Evolutionary conservation across 2,888 invertebrate genomes (phyloP).

Genomic region (Drosophila parthenogenetica): DNA sequence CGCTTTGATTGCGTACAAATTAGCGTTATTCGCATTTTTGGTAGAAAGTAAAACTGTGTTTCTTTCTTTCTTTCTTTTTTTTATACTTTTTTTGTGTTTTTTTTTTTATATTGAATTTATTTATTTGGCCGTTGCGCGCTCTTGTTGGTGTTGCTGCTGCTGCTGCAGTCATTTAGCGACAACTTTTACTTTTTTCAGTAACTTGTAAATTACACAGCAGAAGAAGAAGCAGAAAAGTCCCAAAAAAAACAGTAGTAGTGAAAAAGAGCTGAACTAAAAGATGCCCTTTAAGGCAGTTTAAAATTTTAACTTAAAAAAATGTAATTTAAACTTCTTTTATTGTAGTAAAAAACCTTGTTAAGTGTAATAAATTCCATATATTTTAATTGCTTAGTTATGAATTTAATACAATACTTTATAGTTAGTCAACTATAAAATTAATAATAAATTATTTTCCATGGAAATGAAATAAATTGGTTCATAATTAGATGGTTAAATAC

Average conservation of each 20-base stretch:
- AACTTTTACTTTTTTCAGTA: constrained; percentile 76
- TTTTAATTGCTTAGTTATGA: too few species aligned
- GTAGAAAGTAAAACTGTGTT: constrained; percentile 78
- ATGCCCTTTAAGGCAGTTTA: constrained; percentile 13
- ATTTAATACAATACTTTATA: too few species aligned
- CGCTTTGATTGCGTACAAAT: constrained; percentile 75
- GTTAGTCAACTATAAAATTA: too few species aligned
- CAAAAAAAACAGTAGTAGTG: constrained; percentile 28
- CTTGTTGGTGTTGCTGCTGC: constrained; percentile 5
- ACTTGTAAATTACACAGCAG: constrained; percentile 65
- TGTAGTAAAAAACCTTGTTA: background rate
- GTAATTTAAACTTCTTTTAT: too few species aligned
- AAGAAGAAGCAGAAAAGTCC: constrained; percentile 31
- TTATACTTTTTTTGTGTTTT: constrained; percentile 13
- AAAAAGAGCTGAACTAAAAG: background rate
- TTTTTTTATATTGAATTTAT: constrained; percentile 59
- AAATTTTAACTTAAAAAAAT: too few species aligned
- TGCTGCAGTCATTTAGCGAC: constrained; percentile 49
- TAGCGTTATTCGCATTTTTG: constrained; percentile 78
- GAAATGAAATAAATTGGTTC: too few species aligned
- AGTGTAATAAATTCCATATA: too few species aligned
- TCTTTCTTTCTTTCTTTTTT: constrained; percentile 23
- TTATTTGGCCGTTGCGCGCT: constrained; percentile 53
- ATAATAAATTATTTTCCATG: too few species aligned
- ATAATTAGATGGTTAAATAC: too few species aligned